These are phyloP conservation scores for Tragelaphus buxtoni DNA, from an alignment of 2,113 vertebrate species.

Conservation along the genomic window DNA sequence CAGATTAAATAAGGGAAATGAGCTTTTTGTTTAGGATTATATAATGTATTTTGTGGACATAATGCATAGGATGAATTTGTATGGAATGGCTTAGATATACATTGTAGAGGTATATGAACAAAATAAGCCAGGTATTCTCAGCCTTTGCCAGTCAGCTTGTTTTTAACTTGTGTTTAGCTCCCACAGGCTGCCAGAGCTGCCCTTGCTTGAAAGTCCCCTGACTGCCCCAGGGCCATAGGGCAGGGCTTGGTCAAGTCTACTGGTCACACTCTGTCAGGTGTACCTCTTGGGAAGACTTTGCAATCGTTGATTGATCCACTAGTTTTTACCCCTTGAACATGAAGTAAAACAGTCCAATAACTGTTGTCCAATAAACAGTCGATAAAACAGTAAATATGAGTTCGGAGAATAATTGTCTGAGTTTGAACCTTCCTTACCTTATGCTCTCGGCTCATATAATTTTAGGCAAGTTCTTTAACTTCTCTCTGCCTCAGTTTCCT, in stretches of 20 bases:
- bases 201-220: neutral
- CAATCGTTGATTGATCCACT: neutral
- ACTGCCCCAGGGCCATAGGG: neutral
- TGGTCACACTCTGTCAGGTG: neutral
- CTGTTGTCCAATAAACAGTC: neutral
- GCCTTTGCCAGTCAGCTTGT: neutral
- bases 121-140: neutral
- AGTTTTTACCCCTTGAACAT: neutral
- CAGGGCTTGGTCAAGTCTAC: neutral
- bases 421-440: neutral
- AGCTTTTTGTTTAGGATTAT: neutral
- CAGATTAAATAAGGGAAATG: neutral
- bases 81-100: neutral
- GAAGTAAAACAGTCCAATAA: too few relatives aligned
- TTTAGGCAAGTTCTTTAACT: neutral
- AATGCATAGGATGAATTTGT: neutral
- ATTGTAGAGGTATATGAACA: neutral
- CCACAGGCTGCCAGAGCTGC: neutral
- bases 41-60: neutral
- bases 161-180: neutral
- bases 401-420: neutral
- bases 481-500: constrained; percentile 11
- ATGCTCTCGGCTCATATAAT: neutral
- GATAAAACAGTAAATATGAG: neutral
- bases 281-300: neutral